A percentile compares a stretch with the other conserved stretches of the same genome.
phyloP scores from a whole-genome alignment of 2,888 invertebrate genomes.

The Caenorhabditis sp. region DNA sequence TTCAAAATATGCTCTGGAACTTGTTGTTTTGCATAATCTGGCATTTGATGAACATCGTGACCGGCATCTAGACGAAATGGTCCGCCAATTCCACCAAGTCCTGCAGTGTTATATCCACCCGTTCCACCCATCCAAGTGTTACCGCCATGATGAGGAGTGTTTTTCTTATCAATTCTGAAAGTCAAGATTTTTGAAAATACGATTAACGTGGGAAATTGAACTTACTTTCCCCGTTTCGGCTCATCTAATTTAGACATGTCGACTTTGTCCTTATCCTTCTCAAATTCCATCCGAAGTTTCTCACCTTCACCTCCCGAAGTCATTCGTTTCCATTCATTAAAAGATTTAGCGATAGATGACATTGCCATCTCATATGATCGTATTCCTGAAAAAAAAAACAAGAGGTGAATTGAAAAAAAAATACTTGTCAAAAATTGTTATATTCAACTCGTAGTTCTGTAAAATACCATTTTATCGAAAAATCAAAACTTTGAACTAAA shows the following conservation, averaged over 20 bases:
- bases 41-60: constrained; percentile 87
- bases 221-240: constrained; percentile 87
- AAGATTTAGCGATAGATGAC: constrained; percentile 43
- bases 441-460: too few species aligned
- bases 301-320: constrained; percentile 28
- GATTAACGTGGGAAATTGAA: background rate
- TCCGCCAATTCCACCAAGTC: constrained; percentile 90
- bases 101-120: constrained; percentile 88
- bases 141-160: constrained; percentile 90
- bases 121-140: constrained; percentile 96
- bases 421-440: too few species aligned
- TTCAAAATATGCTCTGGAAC: constrained; percentile 85
- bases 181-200: background rate
- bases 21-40: constrained; percentile 87
- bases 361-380: constrained; percentile 35
- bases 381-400: constrained; percentile 4
- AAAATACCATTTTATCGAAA: too few species aligned
- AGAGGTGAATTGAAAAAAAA: too few species aligned
- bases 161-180: constrained; percentile 55
- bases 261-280: constrained; percentile 46
- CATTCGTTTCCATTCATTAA: constrained; percentile 58
- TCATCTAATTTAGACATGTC: constrained; percentile 75
- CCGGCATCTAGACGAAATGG: constrained; percentile 83
- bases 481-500: too few species aligned
- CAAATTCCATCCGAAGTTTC: constrained; percentile 56